Conservation (phyloP, 1,140 invertebrate genomes). For the Drosophila ficusphila region DNA sequence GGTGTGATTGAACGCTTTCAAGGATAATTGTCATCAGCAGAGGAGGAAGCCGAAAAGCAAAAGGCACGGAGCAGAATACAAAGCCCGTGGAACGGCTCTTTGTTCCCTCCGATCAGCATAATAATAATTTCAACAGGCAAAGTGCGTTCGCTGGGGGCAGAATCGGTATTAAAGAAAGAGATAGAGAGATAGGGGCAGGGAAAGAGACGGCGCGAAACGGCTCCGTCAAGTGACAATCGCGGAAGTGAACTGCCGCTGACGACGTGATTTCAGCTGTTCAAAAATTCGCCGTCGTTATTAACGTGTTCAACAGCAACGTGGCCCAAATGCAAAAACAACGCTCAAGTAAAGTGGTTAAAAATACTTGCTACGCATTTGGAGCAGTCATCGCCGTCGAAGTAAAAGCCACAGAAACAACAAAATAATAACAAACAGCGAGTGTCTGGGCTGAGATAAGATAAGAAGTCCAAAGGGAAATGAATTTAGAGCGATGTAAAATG, state of each 20-base stretch:
- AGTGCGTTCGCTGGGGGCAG: slow-evolving; percentile 17
- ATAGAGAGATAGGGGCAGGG: not conserved
- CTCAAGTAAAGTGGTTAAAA: slow-evolving; percentile 51
- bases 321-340: slow-evolving; percentile 61
- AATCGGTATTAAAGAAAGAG: not conserved
- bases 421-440: slow-evolving; percentile 18
- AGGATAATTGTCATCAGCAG: slow-evolving; percentile 55
- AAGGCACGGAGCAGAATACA: slow-evolving; percentile 8
- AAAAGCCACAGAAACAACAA: slow-evolving; percentile 5
- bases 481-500: slow-evolving; percentile 10
- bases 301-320: slow-evolving; percentile 71
- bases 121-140: slow-evolving; percentile 27
- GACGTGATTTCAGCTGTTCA: slow-evolving; percentile 71
- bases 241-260: slow-evolving; percentile 54
- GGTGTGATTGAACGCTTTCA: slow-evolving; percentile 73
- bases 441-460: slow-evolving; percentile 35
- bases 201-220: slow-evolving; percentile 30
- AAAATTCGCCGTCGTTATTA: slow-evolving; percentile 55
- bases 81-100: slow-evolving; percentile 27
- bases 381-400: slow-evolving; percentile 30
- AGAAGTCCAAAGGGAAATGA: slow-evolving; percentile 28
- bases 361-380: slow-evolving; percentile 51
- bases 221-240: slow-evolving; percentile 52
- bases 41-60: slow-evolving; percentile 25
- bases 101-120: slow-evolving; percentile 30